Conservation (phyloP, 1,140 invertebrate species). For the Cotesia typhae region DNA sequence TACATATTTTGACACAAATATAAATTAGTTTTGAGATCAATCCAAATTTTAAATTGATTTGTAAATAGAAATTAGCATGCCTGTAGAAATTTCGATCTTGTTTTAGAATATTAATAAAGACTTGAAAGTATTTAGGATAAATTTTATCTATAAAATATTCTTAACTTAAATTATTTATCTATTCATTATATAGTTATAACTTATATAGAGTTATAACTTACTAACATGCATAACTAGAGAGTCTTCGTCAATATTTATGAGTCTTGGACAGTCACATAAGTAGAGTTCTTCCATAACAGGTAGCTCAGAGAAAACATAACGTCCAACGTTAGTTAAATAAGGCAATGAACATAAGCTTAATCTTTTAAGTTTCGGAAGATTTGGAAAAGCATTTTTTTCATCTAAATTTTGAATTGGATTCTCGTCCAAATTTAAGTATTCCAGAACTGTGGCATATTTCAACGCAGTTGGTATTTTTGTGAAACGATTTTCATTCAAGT, state of each 20-base stretch:
- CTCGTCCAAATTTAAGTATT: slow-evolving; percentile 72
- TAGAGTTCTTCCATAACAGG: slow-evolving; percentile 65
- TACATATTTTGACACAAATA: no score
- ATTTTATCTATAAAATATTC: no score
- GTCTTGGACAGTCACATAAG: slow-evolving; percentile 69
- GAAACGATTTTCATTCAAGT: slow-evolving; percentile 76
- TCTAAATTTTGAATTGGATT: slow-evolving; percentile 72
- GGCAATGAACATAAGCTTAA: slow-evolving; percentile 74
- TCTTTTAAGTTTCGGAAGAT: slow-evolving; percentile 68
- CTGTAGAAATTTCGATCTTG: no score
- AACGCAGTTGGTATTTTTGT: slow-evolving; percentile 70
- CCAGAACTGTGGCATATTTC: slow-evolving; percentile 67
- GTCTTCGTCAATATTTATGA: slow-evolving; percentile 69
- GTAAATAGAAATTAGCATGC: no score
- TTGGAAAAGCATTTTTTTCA: slow-evolving; percentile 67
- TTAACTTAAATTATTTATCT: neutral
- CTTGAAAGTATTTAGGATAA: no score
- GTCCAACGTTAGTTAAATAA: slow-evolving; percentile 67
- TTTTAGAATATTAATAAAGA: no score
- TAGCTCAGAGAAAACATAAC: slow-evolving; percentile 66
- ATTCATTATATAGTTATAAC: neutral
- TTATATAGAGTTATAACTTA: neutral
- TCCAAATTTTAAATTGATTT: no score
- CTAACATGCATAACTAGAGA: slow-evolving; percentile 52
- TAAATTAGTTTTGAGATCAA: no score